Conservation (phyloP, 2,797 vertebrate species). For the Esox lucius region DNA sequence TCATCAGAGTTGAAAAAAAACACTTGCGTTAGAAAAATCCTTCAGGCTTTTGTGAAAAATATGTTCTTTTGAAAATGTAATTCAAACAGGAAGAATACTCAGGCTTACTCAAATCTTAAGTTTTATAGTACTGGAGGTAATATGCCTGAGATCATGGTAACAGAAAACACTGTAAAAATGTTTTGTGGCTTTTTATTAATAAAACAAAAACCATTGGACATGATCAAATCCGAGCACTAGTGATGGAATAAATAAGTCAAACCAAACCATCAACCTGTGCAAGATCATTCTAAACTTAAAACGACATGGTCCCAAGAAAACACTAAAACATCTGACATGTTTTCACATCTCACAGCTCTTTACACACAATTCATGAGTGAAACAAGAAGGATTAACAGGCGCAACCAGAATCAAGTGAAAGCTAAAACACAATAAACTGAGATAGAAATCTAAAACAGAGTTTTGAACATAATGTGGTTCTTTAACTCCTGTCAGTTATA, state of each 20-base stretch:
- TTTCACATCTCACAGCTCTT: slow-evolving; percentile 64
- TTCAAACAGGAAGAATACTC: neutral
- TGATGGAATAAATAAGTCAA: slow-evolving; percentile 98
- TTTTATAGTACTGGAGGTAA: neutral
- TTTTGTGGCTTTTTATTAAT: slow-evolving; percentile 84
- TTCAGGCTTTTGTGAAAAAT: neutral
- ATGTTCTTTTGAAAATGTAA: neutral
- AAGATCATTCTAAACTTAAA: slow-evolving; percentile 77
- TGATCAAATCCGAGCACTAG: slow-evolving; percentile 98
- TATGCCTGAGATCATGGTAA: neutral
- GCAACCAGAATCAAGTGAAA: slow-evolving; percentile 63
- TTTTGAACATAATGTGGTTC: slow-evolving; percentile 62
- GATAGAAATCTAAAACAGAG: slow-evolving; percentile 53
- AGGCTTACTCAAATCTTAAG: neutral
- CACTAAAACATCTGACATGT: slow-evolving; percentile 38
- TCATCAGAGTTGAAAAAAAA: neutral
- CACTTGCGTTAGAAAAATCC: neutral
- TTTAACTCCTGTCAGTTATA: slow-evolving; percentile 70
- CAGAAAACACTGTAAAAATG: neutral
- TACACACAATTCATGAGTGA: slow-evolving; percentile 65
- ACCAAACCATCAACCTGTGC: slow-evolving; percentile 92
- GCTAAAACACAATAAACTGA: slow-evolving; percentile 66
- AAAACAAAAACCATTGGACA: slow-evolving; percentile 95
- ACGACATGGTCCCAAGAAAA: slow-evolving; percentile 73
- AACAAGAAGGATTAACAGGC: slow-evolving; percentile 62